Evolutionary conservation across 2,888 invertebrate genomes (phyloP).

Genomic region (Mycogona germanica): DNA sequence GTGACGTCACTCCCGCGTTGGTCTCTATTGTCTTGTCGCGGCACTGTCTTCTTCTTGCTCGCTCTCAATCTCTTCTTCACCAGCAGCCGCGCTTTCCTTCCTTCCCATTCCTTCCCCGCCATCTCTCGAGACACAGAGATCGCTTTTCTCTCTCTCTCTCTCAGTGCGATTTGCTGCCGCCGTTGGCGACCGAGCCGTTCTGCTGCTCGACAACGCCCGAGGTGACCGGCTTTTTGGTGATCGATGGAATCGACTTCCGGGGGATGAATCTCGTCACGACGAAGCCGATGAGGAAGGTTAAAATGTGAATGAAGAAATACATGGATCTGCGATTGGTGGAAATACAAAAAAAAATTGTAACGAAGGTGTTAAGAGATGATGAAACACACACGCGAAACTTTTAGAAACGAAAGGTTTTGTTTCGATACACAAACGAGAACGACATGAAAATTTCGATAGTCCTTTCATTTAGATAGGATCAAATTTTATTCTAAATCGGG

Average conservation of each 20-base stretch:
- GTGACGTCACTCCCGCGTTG: too few species aligned
- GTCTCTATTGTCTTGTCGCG: too few species aligned
- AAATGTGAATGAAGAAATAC: conserved; percentile 6
- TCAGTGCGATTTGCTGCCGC: too few species aligned
- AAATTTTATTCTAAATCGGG: too few species aligned
- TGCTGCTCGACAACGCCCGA: background rate
- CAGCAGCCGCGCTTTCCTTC: too few species aligned
- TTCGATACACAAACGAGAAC: background rate
- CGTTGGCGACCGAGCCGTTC: conserved; percentile 1
- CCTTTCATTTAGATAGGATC: too few species aligned
- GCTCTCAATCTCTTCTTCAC: too few species aligned
- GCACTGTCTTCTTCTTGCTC: too few species aligned
- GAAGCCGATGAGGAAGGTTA: background rate
- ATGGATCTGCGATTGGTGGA: background rate
- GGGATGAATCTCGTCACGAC: conserved; percentile 1
- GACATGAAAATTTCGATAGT: too few species aligned
- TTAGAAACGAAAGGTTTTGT: background rate
- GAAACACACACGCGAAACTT: background rate
- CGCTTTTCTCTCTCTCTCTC: too few species aligned
- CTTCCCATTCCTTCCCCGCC: too few species aligned
- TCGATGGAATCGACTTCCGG: background rate
- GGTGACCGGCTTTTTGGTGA: background rate
- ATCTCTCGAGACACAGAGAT: too few species aligned
- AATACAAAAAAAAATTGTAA: background rate
- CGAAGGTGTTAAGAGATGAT: background rate